These are phyloP conservation scores for Phoxinus dragarum DNA, from an alignment of 2,797 vertebrate species.

Conservation along the genomic window DNA sequence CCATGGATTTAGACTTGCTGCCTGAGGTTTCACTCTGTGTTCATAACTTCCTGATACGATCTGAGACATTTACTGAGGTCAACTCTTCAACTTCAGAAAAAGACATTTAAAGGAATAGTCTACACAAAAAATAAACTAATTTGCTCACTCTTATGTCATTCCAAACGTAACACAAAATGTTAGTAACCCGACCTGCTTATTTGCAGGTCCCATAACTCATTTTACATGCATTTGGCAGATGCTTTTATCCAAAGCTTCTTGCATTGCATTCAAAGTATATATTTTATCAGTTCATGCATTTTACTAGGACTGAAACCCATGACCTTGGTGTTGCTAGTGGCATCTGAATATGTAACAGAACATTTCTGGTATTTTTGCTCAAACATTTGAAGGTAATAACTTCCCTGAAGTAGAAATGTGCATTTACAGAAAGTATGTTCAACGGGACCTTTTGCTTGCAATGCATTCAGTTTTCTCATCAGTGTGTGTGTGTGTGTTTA, in stretches of 20 bases:
- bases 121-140: background rate
- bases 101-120: background rate
- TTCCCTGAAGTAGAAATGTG: background rate
- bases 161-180: background rate
- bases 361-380: constrained; percentile 2
- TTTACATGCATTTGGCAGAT: background rate
- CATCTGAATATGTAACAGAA: background rate
- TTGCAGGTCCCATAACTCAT: too few relatives aligned
- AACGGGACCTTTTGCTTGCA: background rate
- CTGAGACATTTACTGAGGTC: background rate
- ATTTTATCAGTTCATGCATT: constrained; percentile 4
- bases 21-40: constrained; percentile 16
- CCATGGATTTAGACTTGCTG: background rate
- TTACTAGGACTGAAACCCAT: background rate
- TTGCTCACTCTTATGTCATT: background rate
- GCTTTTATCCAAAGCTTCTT: background rate
- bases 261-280: background rate
- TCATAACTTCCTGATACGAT: background rate
- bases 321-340: background rate
- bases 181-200: too few relatives aligned
- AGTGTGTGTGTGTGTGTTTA: background rate
- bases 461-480: background rate
- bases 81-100: background rate
- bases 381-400: background rate
- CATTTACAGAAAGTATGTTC: background rate